Base-by-base conservation (phyloP, 2,888 invertebrate species). In the Melanchra persicariae region DNA sequence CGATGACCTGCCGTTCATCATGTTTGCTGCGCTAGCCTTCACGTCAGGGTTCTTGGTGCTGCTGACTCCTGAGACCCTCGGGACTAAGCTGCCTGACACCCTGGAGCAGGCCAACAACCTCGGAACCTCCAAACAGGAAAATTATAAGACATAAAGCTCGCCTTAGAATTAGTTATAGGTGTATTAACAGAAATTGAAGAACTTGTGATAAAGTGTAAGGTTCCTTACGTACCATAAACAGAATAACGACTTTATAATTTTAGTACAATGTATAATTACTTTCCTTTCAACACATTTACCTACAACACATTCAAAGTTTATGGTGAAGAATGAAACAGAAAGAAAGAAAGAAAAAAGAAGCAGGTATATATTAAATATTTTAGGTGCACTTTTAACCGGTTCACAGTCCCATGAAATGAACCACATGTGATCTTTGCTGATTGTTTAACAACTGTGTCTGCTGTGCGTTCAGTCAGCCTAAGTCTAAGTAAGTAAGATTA, bases 21-120 rank as follows among this genome's bases (percentile, higher is more conserved):
- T 77, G 10, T 94, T 93, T 84, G 92, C 91, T 6, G 88, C 91
- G 19, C 86, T 95, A 55, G 97, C 97, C 0, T 94, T 96, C 65
- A 93, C 96, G 24, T 85, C 97, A 54, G 96, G 96, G 0, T 83
- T 88, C 9, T 93, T 96, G 75, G 96, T 97, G 0, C 88, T 96
- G 3, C 74, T 95, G 4, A 96, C 97, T 52, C 97, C 97, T 0
- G 97, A 97, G 91, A 97, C 97, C 0, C 92, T 96, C 17, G 96
- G 96, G 77, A 87, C 93, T 26, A 93, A 94, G 72, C 80, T 85
- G n/a, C 91, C 92, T 0, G 91, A 92, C 70, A 91, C 91, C 4
- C 85, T 92, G 83, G 88, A 90, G 60, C 93, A 85, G 49, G 85
- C 85, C 3, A 51, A 81, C 24, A 76, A 81, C 34, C 68, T 77